Conservation (phyloP, 2,113 vertebrate species). For the Ciconia maguari region DNA sequence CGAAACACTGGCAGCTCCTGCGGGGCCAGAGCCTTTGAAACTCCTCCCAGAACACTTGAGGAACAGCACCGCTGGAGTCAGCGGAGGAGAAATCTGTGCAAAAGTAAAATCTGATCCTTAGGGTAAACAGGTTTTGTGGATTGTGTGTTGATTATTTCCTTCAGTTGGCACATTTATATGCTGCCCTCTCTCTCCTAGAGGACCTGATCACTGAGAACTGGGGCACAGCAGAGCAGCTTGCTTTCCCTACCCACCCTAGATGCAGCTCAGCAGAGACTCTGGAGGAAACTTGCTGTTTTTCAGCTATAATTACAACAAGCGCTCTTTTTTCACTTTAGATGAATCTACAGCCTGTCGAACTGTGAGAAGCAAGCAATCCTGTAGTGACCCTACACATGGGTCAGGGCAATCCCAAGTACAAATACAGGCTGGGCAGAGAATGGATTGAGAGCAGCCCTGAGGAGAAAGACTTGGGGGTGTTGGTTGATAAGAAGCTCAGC, state of each 20-base stretch:
- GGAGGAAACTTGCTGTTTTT: not conserved
- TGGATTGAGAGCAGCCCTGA: too few species aligned
- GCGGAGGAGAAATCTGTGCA: not conserved
- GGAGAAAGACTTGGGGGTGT: too few species aligned
- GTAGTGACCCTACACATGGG: not conserved
- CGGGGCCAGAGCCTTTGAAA: not conserved
- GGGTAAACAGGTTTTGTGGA: not conserved
- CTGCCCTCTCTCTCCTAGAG: not conserved
- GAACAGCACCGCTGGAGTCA: not conserved
- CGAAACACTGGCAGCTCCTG: not conserved
- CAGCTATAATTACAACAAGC: not conserved
- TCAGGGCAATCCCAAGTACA: too few species aligned
- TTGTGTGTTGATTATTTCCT: not conserved
- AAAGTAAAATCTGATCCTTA: not conserved
- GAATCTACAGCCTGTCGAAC: not conserved
- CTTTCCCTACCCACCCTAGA: not conserved
- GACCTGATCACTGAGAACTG: not conserved
- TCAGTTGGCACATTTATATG: not conserved
- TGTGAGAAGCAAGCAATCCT: not conserved
- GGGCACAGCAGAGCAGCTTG: not conserved
- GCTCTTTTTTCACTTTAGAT: not conserved
- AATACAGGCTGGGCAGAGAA: too few species aligned
- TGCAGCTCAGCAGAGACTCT: not conserved
- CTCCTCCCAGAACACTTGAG: not conserved
- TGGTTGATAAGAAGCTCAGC: too few species aligned